Evolutionary conservation across 2,888 invertebrate species (phyloP), one percentile per base, ranked within the genome.

Genomic region (Anagyrus pseudococci): DNA sequence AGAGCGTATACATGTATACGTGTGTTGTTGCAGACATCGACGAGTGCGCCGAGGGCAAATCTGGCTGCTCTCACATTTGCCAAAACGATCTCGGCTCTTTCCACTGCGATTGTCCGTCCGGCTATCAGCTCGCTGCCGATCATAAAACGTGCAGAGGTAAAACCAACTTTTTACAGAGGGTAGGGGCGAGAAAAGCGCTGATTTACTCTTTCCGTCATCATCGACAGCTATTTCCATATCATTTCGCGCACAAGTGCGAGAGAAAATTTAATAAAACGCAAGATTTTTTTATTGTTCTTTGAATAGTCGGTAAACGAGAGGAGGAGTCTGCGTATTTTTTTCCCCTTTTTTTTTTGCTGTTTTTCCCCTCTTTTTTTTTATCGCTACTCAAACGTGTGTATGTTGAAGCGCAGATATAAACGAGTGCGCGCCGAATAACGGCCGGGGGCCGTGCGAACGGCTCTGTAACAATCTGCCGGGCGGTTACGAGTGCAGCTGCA

Each of bases 391-490:
- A 4, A 8, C 33, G 33, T 15, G 8, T 4, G 4, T 23, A 19
- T 41, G 52, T 56, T 25, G 26, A 43, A 13, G 49, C 54, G 67
- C 75, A 84, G 87, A 87, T 77, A 80, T 86, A 68, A 85, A 88
- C 77, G 88, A 88, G 76, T 88, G 88, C 72, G 78, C 85, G 26
- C 77, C 85, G 69, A 84, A 86, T 71, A 87, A 87, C 75, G 88
- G 87, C 23, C 84, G 83, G 70, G 88, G 87, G 7, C 87, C 87
- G 15, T 89, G 88, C 73, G 86, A 88, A 75, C 87, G 87, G 70
- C 82, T 81, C 44, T 89, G 88, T 75, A 75, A 77, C 66, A 88
- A 88, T 76, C 82, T 82, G 41, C 81, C 83, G 71, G 87, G 88
- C 41, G 82, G 84, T 66, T 88, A 86, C 78, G 77, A 77, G 67